These are phyloP conservation scores for Anas platyrhynchos DNA, from an alignment of 2,113 vertebrate genomes.

Conservation along the genomic window DNA sequence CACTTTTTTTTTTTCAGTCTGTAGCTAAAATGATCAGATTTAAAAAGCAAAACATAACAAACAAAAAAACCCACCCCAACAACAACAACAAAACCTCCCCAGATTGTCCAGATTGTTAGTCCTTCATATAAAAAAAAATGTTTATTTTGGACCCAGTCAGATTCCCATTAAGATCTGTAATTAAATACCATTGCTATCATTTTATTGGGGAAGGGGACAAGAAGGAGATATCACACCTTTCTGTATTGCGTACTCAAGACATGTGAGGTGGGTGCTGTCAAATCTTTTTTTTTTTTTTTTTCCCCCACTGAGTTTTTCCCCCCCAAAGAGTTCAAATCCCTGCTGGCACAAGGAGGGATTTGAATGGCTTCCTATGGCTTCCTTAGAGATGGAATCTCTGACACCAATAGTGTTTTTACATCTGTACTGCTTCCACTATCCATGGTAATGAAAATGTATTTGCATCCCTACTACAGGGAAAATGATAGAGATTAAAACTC, in stretches of 20 bases:
- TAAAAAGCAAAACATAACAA: neutral
- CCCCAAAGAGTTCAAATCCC: neutral
- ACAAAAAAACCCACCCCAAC: too few species aligned
- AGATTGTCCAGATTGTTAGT: neutral
- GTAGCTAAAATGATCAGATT: neutral
- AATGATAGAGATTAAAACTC: neutral
- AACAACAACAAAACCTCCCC: too few species aligned
- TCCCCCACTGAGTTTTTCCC: too few species aligned
- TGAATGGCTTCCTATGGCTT: neutral
- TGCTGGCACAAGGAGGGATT: neutral
- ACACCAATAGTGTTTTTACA: neutral
- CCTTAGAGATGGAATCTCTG: neutral
- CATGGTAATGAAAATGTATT: neutral
- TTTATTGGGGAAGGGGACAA: neutral
- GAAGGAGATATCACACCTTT: neutral
- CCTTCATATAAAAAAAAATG: neutral
- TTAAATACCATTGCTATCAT: neutral
- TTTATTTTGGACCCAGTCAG: neutral
- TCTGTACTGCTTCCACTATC: neutral
- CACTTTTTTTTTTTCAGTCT: neutral
- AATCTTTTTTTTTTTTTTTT: neutral
- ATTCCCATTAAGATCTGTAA: neutral
- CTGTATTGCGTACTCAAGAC: rapidly evolving
- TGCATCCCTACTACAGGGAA: neutral
- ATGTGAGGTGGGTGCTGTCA: neutral